These are phyloP conservation scores for Oligia strigilis DNA, from an alignment of 2,888 invertebrate species.

Conservation along the genomic window DNA sequence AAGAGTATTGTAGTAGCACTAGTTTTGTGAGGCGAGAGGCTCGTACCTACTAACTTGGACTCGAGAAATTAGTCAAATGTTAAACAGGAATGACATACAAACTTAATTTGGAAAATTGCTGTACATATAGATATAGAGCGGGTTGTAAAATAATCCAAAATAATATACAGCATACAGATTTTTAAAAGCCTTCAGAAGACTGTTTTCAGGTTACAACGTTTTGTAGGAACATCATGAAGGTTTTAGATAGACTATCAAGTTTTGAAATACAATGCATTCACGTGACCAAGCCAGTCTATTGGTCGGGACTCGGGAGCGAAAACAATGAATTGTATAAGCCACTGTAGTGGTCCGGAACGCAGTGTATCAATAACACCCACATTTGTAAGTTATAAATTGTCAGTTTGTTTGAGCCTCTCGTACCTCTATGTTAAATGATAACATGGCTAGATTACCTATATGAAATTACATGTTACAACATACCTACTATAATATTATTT, in stretches of 20 bases:
- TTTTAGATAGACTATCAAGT: not conserved
- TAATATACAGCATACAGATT: not conserved
- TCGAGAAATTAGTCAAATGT: constrained; percentile 7
- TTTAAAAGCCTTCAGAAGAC: not conserved
- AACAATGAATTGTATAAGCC: no score
- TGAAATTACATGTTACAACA: constrained; percentile 42
- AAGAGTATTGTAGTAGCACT: constrained; percentile 24
- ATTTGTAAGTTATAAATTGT: not conserved
- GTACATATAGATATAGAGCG: not conserved
- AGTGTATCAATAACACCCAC: not conserved
- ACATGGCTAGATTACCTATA: constrained; percentile 33
- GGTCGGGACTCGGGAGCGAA: no score
- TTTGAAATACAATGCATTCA: not conserved
- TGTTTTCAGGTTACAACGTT: not conserved
- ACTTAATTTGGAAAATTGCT: not conserved
- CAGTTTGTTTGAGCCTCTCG: constrained; percentile 40
- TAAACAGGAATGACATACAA: not conserved
- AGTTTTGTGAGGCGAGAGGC: constrained; percentile 44
- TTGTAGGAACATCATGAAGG: not conserved
- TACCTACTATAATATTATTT: constrained; percentile 11
- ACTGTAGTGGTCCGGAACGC: no score
- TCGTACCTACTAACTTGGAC: not conserved
- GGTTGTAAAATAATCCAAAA: constrained; percentile 15
- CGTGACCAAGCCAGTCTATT: no score
- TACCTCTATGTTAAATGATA: constrained; percentile 24